Evolutionary conservation across 2,113 vertebrate species (phyloP), one percentile per base, ranked within the genome.

Genomic region (Pristiophorus japonicus): DNA sequence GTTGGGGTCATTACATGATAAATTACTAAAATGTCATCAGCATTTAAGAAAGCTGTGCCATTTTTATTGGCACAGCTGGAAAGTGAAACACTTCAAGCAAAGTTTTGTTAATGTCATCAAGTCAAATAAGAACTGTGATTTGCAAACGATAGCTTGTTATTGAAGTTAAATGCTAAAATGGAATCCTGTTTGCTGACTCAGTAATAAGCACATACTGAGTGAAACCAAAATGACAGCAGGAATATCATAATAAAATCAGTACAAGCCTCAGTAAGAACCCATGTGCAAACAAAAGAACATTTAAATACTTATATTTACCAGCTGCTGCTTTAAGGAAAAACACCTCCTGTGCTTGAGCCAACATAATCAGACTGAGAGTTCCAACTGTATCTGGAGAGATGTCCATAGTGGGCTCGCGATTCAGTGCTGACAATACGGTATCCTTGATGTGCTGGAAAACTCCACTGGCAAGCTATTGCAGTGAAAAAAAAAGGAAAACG

Each of bases 281-380:
- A 24, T 8, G 5, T 55, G 59, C 6, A 95, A 95, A 55, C 88
- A 91, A 63, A 63, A 62, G 5, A 84, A 95, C 55, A 87, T 45
- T 42, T 63, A 87, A 42, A 10, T n/a, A n/a, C 18, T 73, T 5
- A 94, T 38, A 95, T 81, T 96, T 98, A 99, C 99, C 99, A 98
- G 99, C 98, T 92, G 99, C 98, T 18, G 99, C 99, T 97, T 99
- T 99, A 97, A 99, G 97, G 97, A 99, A 99, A 97, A 99, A 99
- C 95, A 99, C 99, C 97, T 99, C 99, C 96, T 99, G 99, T 47
- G 99, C 99, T 97, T 99, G 99, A 95, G 99, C 99, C 97, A 99
- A 97, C 99, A 99, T 99, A 96, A 99, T 99, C 96, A 98, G 97
- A 96, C 98, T 99, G 95, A 99, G 98, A 45, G 98, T 98, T 95